Evolutionary conservation across 2,113 vertebrate genomes (phyloP), one percentile per base, ranked within the genome.

Genomic region (Manacus vitellinus): DNA sequence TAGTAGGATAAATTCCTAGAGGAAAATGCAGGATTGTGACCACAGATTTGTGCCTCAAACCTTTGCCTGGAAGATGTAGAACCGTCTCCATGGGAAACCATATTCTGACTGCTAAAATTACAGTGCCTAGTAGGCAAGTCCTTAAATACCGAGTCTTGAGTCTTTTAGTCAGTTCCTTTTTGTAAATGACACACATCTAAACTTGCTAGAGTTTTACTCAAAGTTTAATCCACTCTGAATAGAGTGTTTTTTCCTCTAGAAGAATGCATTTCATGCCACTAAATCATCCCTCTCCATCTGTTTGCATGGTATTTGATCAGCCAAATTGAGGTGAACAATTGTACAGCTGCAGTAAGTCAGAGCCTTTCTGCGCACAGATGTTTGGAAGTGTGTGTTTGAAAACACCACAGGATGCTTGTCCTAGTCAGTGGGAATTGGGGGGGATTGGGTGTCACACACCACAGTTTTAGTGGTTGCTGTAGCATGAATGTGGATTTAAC

Each of bases 261-360:
- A 83, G 85, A 56, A 62, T 25, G 14, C 19, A 55, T 86, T 95
- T 81, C 44, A 86, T 77, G 35, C 11, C 0, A 18, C 67, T 82
- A 76, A 89, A 28, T 92, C 7, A 9, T 78, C 47, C 12, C 6
- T 75, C 82, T 89, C 49, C 78, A 58, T 92, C 44, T 90, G 44
- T 88, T 92, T 68, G 43, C 75, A 24, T 88, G 56, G 4, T 92
- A 73, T 49, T 85, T 93, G 59, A 93, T 88, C 75, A 96, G 54
- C 41, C 46, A 73, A 23, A 73, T 62, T 79, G 63, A 80, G 67
- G 67, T 41, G 14, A 65, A 65, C 74, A 41, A 37, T 89, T 88
- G 54, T 49, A 54, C 86, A 92, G 75, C 67, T 94, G 85, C 52
- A 30, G 51, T 54, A 76, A 83, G 41, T 93, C 71, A 56, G 71